Conservation (phyloP, 2,888 invertebrate genomes). For the Mamestra brassicae region DNA sequence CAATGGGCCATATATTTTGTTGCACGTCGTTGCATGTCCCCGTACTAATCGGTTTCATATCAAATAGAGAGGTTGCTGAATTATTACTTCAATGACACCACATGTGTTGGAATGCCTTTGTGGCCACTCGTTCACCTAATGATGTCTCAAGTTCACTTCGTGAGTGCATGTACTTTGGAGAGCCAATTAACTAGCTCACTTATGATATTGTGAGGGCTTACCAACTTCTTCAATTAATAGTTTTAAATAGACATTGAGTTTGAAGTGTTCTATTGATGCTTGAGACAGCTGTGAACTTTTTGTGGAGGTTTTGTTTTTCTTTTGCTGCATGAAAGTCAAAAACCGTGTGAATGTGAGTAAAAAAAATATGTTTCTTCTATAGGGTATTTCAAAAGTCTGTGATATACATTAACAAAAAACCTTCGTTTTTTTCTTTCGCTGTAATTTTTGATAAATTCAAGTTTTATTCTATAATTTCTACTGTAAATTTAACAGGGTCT, state of each 20-base stretch:
- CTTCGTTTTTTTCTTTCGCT: too few species aligned
- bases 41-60: neutral
- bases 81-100: neutral
- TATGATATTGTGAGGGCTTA: neutral
- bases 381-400: too few species aligned
- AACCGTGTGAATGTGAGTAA: too few species aligned
- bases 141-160: slow-evolving; percentile 18
- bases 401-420: too few species aligned
- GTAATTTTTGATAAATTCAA: too few species aligned
- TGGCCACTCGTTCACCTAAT: neutral
- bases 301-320: neutral
- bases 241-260: slow-evolving; percentile 2
- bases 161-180: neutral
- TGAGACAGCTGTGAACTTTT: neutral
- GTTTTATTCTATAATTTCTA: too few species aligned
- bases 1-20: neutral
- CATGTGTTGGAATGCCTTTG: neutral
- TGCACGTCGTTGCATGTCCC: neutral
- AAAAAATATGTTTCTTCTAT: too few species aligned
- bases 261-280: neutral
- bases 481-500: too few species aligned
- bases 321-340: neutral
- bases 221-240: slow-evolving; percentile 12
- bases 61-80: neutral
- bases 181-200: slow-evolving; percentile 3